Percentiles rank a stretch among this genome's conserved stretches.
Evolutionary conservation across 2,888 invertebrate genomes (phyloP).

Genomic region (Patella depressa): DNA sequence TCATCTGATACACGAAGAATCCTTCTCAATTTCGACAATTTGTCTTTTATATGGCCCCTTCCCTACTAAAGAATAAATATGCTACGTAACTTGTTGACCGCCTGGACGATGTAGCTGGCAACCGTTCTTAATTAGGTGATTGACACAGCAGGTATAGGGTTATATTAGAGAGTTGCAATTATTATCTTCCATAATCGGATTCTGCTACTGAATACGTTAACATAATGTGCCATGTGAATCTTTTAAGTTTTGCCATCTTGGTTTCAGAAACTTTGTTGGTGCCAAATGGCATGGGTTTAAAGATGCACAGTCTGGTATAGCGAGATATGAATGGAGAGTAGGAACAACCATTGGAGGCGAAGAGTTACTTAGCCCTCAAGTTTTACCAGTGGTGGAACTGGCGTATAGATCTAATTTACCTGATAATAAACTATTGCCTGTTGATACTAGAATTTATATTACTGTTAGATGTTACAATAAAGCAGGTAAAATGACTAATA

Average conservation of each 20-base stretch:
- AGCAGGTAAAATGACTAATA: slow-evolving; percentile 31
- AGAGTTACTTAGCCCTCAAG: slow-evolving; percentile 35
- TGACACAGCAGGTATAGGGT: too few relatives aligned
- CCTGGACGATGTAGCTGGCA: too few relatives aligned
- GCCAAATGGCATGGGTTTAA: slow-evolving; percentile 48
- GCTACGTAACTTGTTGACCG: too few relatives aligned
- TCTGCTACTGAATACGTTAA: too few relatives aligned
- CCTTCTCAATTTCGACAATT: too few relatives aligned
- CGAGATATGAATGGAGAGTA: slow-evolving; percentile 44
- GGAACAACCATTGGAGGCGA: slow-evolving; percentile 40
- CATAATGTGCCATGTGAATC: not conserved
- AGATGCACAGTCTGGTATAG: slow-evolving; percentile 48
- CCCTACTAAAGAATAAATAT: too few relatives aligned
- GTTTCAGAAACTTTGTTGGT: slow-evolving; percentile 30
- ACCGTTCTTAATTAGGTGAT: too few relatives aligned
- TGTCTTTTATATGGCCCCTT: too few relatives aligned
- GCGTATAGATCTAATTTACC: slow-evolving; percentile 23
- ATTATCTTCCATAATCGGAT: too few relatives aligned
- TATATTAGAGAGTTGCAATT: too few relatives aligned
- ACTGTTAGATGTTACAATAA: slow-evolving; percentile 41
- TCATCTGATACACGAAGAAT: too few relatives aligned
- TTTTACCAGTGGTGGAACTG: slow-evolving; percentile 31
- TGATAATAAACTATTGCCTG: slow-evolving; percentile 25
- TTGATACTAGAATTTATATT: slow-evolving; percentile 33
- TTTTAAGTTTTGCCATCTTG: not conserved